These are phyloP conservation scores for Premnoplex brunnescens DNA, from an alignment of 2,797 vertebrate genomes.

Conservation along the genomic window DNA sequence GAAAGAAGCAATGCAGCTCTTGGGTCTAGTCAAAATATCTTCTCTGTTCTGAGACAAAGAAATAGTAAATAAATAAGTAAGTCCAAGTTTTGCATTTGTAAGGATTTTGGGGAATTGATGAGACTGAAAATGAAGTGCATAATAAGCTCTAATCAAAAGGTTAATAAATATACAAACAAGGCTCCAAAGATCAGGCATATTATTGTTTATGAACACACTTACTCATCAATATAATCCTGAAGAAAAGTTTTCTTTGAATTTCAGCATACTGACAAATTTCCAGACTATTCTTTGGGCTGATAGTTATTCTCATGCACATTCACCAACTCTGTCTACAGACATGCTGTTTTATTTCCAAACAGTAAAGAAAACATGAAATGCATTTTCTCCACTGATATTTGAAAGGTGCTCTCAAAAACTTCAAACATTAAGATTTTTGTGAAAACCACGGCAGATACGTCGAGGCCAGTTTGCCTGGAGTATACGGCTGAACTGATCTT, in stretches of 20 bases:
- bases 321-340: not conserved
- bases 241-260: not conserved
- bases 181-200: not conserved
- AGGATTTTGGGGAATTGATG: not conserved
- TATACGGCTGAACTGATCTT: not conserved
- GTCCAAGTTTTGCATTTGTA: not conserved
- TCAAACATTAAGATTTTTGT: not conserved
- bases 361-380: not conserved
- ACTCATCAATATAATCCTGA: not conserved
- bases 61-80: not conserved
- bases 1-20: not conserved
- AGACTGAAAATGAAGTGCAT: not conserved
- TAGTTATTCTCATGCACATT: not conserved
- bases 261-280: not conserved
- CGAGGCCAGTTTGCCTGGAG: not conserved
- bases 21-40: not conserved
- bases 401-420: not conserved
- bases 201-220: not conserved
- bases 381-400: not conserved
- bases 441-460: not conserved
- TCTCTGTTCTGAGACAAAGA: not conserved
- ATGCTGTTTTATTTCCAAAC: not conserved
- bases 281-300: not conserved
- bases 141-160: not conserved
- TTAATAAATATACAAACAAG: not conserved